Evolutionary conservation across 2,888 invertebrate genomes (phyloP), one percentile per base, ranked within the genome.

Genomic region (Drosophila emarginata): DNA sequence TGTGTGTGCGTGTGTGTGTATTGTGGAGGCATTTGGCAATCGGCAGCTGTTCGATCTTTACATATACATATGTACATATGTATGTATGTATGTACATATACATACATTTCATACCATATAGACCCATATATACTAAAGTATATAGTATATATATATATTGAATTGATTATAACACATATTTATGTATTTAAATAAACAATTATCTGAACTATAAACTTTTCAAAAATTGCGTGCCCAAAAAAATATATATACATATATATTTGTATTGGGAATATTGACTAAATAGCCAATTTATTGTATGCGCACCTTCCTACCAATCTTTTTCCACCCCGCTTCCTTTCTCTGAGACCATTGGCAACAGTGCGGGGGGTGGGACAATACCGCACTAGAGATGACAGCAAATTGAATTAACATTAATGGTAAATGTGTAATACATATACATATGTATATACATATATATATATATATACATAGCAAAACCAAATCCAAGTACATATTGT

Each of bases 381-480:
- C 40, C 40, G 45, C 45, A 45, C 21, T 21, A 9, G 45, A 45
- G 18, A 45, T 18, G 18, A 53, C 15, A 54, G 59, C 72, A 82
- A 81, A 81, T 81, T 83, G 72, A 81, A 83, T 81, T 86, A 83
- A 69, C 80, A 72, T 82, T 69, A 85, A 66, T 82, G 66, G 67
- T 74, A 64, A 78, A 74, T 73, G 80, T 73, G 80, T 80, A 81
- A 80, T 61, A 73, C 72, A 67, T 32, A 32, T 28, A 28, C 6
- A 28, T 28, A 28, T 5, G 4, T 32, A 77, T 61, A 39, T 73
- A 60, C 67, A 39, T 73, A 60, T 69, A 61, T 77, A 45, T 75
- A 32, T 15, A 23, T 60, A 12, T 68, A 50, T 53, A 50, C 50
- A 50, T 26, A 62, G 58, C 45, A 32, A 32, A 45, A 64, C 64